phyloP scores from a whole-genome alignment of 2,888 invertebrate genomes.

The Ecdyonurus torrentis region DNA sequence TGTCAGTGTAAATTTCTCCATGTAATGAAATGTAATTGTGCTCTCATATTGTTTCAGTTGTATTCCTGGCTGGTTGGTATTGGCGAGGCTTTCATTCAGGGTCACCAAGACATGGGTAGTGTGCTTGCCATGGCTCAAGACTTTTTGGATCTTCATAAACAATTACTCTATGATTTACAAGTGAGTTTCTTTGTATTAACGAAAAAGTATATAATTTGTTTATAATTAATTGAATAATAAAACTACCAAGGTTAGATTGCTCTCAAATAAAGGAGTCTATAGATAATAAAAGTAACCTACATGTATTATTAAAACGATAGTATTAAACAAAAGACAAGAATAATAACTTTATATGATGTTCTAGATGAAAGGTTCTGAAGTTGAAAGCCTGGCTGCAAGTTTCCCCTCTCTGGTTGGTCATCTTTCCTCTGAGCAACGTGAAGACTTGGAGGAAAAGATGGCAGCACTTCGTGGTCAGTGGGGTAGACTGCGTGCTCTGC shows the following conservation, averaged over 20 bases:
- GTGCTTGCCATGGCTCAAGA: constrained; percentile 46
- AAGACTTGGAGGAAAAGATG: constrained; percentile 43
- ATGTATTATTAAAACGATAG: too few relatives aligned
- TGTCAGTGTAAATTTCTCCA: background rate
- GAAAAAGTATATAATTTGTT: too few relatives aligned
- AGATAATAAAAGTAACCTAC: too few relatives aligned
- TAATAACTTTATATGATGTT: too few relatives aligned
- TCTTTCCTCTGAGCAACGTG: constrained; percentile 43
- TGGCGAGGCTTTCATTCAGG: constrained; percentile 52
- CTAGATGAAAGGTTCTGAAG: constrained; percentile 47
- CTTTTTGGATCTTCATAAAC: constrained; percentile 54
- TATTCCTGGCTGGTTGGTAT: constrained; percentile 57
- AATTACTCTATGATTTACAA: constrained; percentile 53
- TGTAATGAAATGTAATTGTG: background rate
- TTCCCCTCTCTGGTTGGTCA: constrained; percentile 42
- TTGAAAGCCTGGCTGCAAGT: constrained; percentile 33
- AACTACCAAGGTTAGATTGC: too few relatives aligned
- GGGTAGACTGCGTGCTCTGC: constrained; percentile 39
- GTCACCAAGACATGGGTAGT: constrained; percentile 58
- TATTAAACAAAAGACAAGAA: too few relatives aligned
- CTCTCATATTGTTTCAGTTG: constrained; percentile 23
- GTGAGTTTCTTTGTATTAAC: too few relatives aligned
- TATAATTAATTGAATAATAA: too few relatives aligned
- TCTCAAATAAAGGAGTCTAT: too few relatives aligned
- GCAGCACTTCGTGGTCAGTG: constrained; percentile 43